Evolutionary conservation across 2,797 vertebrate species (phyloP).

Genomic region (Acanthurus leucopareius): DNA sequence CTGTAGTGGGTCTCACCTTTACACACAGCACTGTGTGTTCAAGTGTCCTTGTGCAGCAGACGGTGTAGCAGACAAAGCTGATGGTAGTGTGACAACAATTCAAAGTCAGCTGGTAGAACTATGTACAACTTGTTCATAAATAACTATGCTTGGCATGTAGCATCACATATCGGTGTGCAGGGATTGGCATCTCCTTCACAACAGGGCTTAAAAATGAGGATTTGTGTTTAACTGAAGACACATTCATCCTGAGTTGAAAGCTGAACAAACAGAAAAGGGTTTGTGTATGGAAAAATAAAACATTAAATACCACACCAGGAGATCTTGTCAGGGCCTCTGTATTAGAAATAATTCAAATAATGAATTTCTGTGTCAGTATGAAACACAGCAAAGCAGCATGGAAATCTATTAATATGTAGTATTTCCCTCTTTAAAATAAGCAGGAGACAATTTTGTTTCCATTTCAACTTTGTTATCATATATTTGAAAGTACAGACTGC

Average conservation of each 20-base stretch:
- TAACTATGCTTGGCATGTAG: no score
- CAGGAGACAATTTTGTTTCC: slow-evolving; percentile 30
- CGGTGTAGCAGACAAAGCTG: no score
- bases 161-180: no score
- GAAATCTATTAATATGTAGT: slow-evolving; percentile 36
- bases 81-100: no score
- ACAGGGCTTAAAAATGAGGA: no score
- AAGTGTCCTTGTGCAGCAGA: no score
- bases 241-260: neutral
- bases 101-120: no score
- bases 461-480: slow-evolving; percentile 30
- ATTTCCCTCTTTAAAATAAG: slow-evolving; percentile 48
- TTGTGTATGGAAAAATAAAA: slow-evolving; percentile 21
- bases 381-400: slow-evolving; percentile 19
- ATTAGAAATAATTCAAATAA: slow-evolving; percentile 21
- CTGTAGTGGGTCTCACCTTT: no score
- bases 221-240: no score
- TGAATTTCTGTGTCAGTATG: slow-evolving; percentile 15
- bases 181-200: no score
- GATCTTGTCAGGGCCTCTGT: slow-evolving; percentile 15
- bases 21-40: no score
- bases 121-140: no score
- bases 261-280: slow-evolving; percentile 12
- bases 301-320: slow-evolving; percentile 39
- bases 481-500: slow-evolving; percentile 24